A percentile compares a stretch with the other conserved stretches of the same genome.
Conservation (phyloP, 2,888 invertebrate species). For the Thelaira solivaga region DNA sequence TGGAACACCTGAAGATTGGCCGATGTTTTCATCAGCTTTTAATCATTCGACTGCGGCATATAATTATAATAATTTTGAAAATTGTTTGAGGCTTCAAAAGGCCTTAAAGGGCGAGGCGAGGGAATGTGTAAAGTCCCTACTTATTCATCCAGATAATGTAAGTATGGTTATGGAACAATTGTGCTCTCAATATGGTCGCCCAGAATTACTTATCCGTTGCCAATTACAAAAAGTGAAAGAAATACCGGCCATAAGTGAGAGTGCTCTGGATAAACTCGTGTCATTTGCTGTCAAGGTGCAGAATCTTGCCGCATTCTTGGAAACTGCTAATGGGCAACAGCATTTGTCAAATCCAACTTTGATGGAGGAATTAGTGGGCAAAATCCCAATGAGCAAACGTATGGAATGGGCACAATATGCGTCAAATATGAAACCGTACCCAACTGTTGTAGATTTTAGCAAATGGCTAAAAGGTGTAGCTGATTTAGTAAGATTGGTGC, state of each 20-base stretch:
- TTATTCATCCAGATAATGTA: too few relatives aligned
- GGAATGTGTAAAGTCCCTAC: too few relatives aligned
- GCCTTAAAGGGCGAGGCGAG: too few relatives aligned
- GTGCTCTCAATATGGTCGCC: too few relatives aligned
- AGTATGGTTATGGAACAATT: too few relatives aligned
- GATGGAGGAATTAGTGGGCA: not conserved
- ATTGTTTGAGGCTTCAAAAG: not conserved
- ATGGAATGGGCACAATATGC: not conserved
- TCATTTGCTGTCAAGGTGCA: too few relatives aligned
- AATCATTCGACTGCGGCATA: not conserved
- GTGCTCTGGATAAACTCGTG: too few relatives aligned
- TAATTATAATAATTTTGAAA: not conserved
- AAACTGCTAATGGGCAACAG: not conserved
- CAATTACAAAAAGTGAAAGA: not conserved
- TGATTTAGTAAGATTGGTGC: too few relatives aligned
- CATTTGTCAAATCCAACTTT: not conserved
- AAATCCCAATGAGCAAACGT: too few relatives aligned
- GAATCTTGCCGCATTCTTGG: not conserved
- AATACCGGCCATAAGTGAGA: not conserved
- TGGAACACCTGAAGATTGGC: too few relatives aligned
- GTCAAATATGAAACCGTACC: not conserved
- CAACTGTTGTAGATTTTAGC: conserved; percentile 8
- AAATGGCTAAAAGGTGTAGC: not conserved
- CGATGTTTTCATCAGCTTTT: not conserved
- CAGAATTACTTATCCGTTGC: not conserved